Conservation (phyloP, 2,888 invertebrate genomes). For the Mycalesis mineus region DNA sequence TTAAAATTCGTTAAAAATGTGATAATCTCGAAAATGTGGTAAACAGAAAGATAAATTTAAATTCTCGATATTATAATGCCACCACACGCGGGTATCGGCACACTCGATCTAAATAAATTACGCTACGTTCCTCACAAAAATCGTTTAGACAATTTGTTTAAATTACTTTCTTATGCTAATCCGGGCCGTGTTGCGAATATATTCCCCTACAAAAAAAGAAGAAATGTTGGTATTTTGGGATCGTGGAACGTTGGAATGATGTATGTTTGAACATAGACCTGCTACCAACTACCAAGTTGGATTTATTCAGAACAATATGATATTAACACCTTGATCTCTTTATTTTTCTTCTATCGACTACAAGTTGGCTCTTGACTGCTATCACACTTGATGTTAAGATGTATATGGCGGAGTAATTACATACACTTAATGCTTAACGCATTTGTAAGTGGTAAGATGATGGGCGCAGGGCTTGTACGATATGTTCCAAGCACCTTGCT, state of each 20-base stretch:
- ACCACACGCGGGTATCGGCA: constrained; percentile 42
- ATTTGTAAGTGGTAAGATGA: too few relatives aligned
- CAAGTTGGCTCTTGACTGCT: too few relatives aligned
- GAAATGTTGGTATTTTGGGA: constrained; percentile 46
- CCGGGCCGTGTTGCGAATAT: constrained; percentile 60
- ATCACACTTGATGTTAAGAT: too few relatives aligned
- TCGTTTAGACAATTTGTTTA: constrained; percentile 70
- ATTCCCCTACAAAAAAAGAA: constrained; percentile 46
- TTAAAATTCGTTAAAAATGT: too few relatives aligned
- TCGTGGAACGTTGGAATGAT: constrained; percentile 58
- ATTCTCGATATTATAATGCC: constrained; percentile 30
- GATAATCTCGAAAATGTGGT: background rate
- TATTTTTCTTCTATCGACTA: too few relatives aligned
- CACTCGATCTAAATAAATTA: constrained; percentile 57
- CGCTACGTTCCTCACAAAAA: constrained; percentile 59
- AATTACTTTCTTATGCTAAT: constrained; percentile 74
- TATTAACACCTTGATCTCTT: constrained; percentile 36
- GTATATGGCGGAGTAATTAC: too few relatives aligned
- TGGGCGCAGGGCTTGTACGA: too few relatives aligned
- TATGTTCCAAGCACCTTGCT: too few relatives aligned
- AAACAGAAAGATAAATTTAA: background rate
- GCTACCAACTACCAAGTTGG: constrained; percentile 50
- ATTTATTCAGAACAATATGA: constrained; percentile 60
- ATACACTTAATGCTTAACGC: too few relatives aligned
- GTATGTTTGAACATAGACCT: constrained; percentile 38